A percentile compares a stretch with the other conserved stretches of the same genome.
Conservation (phyloP, 2,113 vertebrate genomes). For the Cebidichthys violaceus region DNA sequence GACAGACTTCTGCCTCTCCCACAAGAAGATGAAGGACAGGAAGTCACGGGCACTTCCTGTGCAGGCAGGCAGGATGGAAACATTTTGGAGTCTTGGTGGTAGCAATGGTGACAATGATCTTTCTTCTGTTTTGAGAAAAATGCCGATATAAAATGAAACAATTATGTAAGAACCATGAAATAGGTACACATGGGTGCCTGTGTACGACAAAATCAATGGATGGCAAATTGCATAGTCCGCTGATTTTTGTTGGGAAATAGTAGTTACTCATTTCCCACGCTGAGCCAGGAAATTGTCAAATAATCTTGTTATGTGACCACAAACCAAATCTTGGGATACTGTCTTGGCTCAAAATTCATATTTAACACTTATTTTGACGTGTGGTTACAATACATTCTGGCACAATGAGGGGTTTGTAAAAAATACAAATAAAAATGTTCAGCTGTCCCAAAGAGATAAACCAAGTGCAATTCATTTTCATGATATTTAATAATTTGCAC, state of each 20-base stretch:
- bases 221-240: slow-evolving; percentile 14
- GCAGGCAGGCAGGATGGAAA: slow-evolving; percentile 50
- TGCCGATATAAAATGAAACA: slow-evolving; percentile 13
- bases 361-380: slow-evolving; percentile 52
- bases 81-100: slow-evolving; percentile 13
- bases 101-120: not conserved
- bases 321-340: slow-evolving; percentile 14
- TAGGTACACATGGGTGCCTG: not conserved
- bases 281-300: slow-evolving; percentile 28
- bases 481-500: slow-evolving; percentile 45
- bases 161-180: slow-evolving; percentile 45
- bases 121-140: not conserved
- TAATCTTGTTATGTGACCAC: slow-evolving; percentile 9
- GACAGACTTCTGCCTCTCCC: slow-evolving; percentile 48
- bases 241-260: not conserved
- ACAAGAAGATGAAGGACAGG: slow-evolving; percentile 63
- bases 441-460: slow-evolving; percentile 23
- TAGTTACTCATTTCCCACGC: slow-evolving; percentile 1
- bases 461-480: not conserved
- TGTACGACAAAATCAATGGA: slow-evolving; percentile 40
- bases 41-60: slow-evolving; percentile 75
- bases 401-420: not conserved
- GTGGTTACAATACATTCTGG: slow-evolving; percentile 16
- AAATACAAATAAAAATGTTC: not conserved
- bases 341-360: slow-evolving; percentile 16